phyloP scores from a whole-genome alignment of 2,888 invertebrate genomes.

The Lochmaea capreae region DNA sequence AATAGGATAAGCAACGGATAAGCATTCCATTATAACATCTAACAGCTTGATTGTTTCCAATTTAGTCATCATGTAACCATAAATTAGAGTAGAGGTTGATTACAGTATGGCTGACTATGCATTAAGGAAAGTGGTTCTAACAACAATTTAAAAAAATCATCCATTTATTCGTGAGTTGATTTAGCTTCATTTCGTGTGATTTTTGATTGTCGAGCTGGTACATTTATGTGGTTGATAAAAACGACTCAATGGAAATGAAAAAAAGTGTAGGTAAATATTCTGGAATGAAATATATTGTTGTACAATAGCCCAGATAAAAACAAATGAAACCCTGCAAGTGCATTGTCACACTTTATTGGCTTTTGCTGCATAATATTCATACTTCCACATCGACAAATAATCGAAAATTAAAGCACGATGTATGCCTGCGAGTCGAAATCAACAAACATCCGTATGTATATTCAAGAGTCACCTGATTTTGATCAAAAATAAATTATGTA shows the following conservation, averaged over 20 bases:
- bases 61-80: no score
- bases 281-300: neutral
- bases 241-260: neutral
- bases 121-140: no score
- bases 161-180: no score
- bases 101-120: no score
- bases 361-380: slow-evolving; percentile 6
- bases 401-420: neutral
- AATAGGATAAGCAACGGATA: no score
- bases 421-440: slow-evolving; percentile 20
- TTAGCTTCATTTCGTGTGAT: no score
- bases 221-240: no score
- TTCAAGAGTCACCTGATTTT: slow-evolving; percentile 10
- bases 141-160: no score
- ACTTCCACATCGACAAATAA: slow-evolving; percentile 2
- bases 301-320: neutral
- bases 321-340: neutral
- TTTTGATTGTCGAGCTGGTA: no score
- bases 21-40: no score
- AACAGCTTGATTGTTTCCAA: no score
- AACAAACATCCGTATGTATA: slow-evolving; percentile 22
- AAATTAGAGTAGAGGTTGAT: no score
- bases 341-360: neutral
- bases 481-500: slow-evolving; percentile 14
- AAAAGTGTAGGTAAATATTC: neutral